Base-by-base conservation (phyloP, 2,797 vertebrate genomes). In the Cyclura pinguis region DNA sequence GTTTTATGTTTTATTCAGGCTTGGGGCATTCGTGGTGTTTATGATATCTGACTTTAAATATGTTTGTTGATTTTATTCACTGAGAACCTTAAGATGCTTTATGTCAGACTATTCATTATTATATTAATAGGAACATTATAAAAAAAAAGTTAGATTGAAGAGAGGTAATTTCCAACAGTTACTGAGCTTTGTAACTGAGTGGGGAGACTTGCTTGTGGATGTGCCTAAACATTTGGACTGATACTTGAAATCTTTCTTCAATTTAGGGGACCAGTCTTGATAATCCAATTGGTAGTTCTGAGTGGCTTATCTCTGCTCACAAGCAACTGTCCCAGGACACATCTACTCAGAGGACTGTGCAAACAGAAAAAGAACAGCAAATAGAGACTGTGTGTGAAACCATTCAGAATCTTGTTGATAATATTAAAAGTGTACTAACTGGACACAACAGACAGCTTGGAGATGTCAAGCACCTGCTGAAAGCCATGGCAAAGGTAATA, bases 401-500 rank as follows among this genome's bases (percentile, higher is more conserved):
- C 0, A 97, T 99, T 92, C 99, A 99, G 97, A 98, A 98, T 88
- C 96, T 99, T 92, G 98, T 99, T 2, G 99, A 99, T 97, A 98
- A 97, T 94, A 99, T 99, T 94, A 99, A 99, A 97, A 98, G 98
- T 32, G 98, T 98, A 89, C 97, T 99, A 85, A 99, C 99, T 0
- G 98, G 96, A 93, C 99, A 99, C 98, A 99, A 99, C 96, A 98
- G 98, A n/a, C 98, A 98, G 22, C 98, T 99, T 88, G 98, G 98
- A 32, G 99, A 99, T 52, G 98, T 99, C 91, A 99, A 99, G 91
- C 98, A 99, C 97, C 98, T 99, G 47, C 97, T 99, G 80, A 98
- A 98, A 94, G 98, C 99, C 92, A 99, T 99, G 99, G 98, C 99
- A 59, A 99, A 99, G 99, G 99, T 99, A 96, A 95, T 69, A 22